Percentiles rank a stretch among this genome's conserved stretches.
Conservation (phyloP, 2,113 vertebrate genomes). For the Larimichthys crocea region DNA sequence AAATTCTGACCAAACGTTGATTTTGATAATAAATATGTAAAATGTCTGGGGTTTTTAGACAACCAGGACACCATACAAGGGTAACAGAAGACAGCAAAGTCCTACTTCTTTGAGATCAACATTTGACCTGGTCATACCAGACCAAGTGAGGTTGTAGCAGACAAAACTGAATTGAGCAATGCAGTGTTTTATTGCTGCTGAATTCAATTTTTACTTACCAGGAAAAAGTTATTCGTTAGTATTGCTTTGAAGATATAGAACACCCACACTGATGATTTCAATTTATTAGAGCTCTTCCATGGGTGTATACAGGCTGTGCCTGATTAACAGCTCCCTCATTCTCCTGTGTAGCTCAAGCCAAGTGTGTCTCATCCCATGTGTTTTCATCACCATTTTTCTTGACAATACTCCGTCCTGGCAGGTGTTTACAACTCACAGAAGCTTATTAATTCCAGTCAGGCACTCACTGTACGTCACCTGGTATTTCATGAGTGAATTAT, state of each 20-base stretch:
- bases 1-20: background rate
- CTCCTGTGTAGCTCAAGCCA: no score
- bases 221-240: background rate
- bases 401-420: background rate
- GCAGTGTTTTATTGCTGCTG: background rate
- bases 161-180: background rate
- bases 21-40: background rate
- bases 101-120: background rate
- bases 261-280: background rate
- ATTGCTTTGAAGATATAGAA: background rate
- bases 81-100: background rate
- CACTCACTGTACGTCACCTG: background rate
- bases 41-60: background rate
- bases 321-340: background rate
- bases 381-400: background rate
- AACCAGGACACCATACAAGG: background rate
- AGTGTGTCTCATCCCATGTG: background rate
- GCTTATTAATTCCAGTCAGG: background rate
- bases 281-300: background rate
- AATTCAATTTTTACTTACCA: background rate
- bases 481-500: slow-evolving; percentile 10
- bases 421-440: background rate
- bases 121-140: background rate
- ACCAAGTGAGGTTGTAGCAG: background rate
- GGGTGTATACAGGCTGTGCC: background rate